These are phyloP conservation scores for Eulemur coronatus DNA, from an alignment of 2,797 vertebrate genomes.

Conservation along the genomic window DNA sequence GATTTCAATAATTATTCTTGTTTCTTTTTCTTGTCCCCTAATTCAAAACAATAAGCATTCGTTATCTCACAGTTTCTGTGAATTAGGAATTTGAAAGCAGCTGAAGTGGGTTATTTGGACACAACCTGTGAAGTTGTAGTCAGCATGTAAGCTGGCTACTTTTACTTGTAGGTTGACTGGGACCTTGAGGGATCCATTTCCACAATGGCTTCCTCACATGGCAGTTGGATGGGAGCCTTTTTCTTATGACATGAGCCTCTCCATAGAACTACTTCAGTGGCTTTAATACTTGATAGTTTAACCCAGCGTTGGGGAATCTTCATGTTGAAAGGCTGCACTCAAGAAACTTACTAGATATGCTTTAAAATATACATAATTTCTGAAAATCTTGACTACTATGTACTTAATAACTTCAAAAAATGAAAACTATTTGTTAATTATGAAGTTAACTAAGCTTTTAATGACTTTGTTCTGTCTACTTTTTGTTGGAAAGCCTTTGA, in stretches of 20 bases:
- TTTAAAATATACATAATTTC: too few species aligned
- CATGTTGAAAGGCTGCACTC: too few species aligned
- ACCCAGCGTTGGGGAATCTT: too few species aligned
- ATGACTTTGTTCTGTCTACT: too few species aligned
- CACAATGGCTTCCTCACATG: neutral
- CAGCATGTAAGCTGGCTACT: neutral
- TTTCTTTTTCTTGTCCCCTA: neutral
- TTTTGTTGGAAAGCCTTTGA: too few species aligned
- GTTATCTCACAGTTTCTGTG: neutral
- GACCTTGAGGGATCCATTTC: neutral
- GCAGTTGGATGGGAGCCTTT: neutral
- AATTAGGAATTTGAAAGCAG: neutral
- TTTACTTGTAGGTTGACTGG: neutral
- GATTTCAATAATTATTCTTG: neutral
- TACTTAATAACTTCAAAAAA: too few species aligned
- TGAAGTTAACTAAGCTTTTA: too few species aligned
- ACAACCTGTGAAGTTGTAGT: neutral
- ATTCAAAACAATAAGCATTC: neutral
- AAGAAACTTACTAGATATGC: too few species aligned
- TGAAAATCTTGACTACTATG: too few species aligned
- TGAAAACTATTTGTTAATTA: too few species aligned
- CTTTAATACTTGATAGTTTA: neutral
- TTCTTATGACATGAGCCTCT: neutral
- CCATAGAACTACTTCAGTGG: neutral
- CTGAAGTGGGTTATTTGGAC: neutral